Evolutionary conservation across 2,888 invertebrate species (phyloP).

Genomic region (Pegoplata infirma): DNA sequence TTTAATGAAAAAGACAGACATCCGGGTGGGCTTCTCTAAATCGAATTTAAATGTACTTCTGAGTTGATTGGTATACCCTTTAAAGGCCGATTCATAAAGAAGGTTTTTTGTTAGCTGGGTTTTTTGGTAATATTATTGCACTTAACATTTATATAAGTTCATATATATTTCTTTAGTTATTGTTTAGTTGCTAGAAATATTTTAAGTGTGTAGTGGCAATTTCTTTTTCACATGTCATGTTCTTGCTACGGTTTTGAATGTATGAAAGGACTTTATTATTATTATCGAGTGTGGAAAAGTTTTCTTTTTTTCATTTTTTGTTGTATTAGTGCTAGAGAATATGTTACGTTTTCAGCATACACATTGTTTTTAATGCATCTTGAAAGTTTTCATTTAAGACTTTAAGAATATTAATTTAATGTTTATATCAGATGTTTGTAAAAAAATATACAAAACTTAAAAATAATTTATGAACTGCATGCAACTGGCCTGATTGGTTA

Average conservation of each 20-base stretch:
- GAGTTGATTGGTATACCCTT: no score
- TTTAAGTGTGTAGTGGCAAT: constrained; percentile 35
- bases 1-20: no score
- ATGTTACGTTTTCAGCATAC: constrained; percentile 49
- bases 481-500: no score
- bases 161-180: constrained; percentile 47
- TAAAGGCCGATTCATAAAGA: no score
- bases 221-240: constrained; percentile 60
- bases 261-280: constrained; percentile 33
- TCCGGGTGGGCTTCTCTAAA: no score
- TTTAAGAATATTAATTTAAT: no score
- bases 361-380: constrained; percentile 58
- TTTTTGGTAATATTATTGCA: constrained; percentile 46
- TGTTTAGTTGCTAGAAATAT: constrained; percentile 13
- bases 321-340: constrained; percentile 43
- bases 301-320: no score
- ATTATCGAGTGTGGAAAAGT: constrained; percentile 37
- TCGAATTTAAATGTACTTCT: no score
- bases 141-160: constrained; percentile 60
- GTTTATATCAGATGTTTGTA: no score
- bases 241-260: constrained; percentile 22
- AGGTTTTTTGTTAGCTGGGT: no score
- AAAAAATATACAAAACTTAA: no score
- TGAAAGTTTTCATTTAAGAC: constrained; percentile 40
- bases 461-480: no score